phyloP scores from a whole-genome alignment of 2,113 vertebrate genomes.

The Pachycephala philippinensis region DNA sequence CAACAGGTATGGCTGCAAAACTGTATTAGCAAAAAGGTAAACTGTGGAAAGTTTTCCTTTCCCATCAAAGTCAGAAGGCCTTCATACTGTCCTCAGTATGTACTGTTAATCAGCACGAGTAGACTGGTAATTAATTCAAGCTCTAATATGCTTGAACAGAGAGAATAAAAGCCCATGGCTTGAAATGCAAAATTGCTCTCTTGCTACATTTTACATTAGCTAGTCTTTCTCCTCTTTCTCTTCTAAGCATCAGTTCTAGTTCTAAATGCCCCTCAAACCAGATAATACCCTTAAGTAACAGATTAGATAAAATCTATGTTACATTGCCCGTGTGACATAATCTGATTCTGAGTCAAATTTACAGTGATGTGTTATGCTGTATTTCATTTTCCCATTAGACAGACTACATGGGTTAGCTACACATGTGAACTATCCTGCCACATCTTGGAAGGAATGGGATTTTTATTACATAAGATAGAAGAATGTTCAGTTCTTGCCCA shows the following conservation, averaged over 20 bases:
- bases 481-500: slow-evolving; percentile 24
- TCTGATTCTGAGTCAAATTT: not conserved
- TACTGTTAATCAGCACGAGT: not conserved
- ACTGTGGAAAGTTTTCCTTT: not conserved
- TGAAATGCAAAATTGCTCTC: not conserved
- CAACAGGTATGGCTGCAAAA: not conserved
- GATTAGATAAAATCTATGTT: not conserved
- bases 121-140: not conserved
- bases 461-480: slow-evolving; percentile 29
- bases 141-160: not conserved
- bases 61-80: not conserved
- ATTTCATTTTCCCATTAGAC: not conserved
- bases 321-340: not conserved
- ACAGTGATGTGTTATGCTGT: not conserved
- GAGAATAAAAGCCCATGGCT: not conserved
- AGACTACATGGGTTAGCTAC: not conserved
- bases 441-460: not conserved
- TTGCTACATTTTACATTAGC: not conserved
- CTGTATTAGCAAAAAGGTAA: not conserved
- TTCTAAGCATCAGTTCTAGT: not conserved
- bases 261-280: not conserved
- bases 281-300: not conserved
- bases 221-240: not conserved
- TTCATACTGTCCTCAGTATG: not conserved
- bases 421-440: not conserved